Evolutionary conservation across 2,113 vertebrate genomes (phyloP).

Genomic region (Carettochelys insculpta): DNA sequence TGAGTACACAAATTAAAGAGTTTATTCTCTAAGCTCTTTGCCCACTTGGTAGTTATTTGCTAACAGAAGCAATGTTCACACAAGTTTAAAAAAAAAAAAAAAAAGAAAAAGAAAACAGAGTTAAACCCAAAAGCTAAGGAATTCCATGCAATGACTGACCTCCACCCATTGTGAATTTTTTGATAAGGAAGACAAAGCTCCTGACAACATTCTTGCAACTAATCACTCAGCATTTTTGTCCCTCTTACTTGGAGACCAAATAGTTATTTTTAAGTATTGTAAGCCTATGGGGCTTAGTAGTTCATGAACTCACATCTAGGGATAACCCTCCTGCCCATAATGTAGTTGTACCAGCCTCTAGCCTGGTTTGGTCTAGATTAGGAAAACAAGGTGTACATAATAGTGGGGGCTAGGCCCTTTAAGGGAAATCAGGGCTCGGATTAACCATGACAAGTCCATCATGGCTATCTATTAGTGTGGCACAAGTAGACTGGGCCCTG

Average conservation of each 20-base stretch:
- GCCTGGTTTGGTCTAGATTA: neutral
- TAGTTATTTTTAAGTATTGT: neutral
- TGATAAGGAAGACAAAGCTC: neutral
- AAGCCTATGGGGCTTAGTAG: neutral
- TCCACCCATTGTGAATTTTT: constrained; percentile 3
- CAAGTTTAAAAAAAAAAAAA: constrained; percentile 6
- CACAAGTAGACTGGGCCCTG: neutral
- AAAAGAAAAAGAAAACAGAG: neutral
- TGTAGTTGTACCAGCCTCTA: neutral
- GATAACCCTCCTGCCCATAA: neutral
- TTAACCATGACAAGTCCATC: neutral
- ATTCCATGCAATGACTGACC: neutral
- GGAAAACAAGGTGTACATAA: neutral
- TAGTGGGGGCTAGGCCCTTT: neutral
- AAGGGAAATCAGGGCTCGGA: neutral
- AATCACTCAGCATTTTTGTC: neutral
- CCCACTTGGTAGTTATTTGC: neutral
- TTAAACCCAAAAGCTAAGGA: neutral
- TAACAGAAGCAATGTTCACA: neutral
- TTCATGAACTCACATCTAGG: neutral
- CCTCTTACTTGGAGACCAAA: neutral
- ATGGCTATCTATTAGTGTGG: neutral
- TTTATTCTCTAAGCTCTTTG: constrained; percentile 28
- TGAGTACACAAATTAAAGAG: constrained; percentile 17
- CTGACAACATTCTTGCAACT: neutral